Conservation (phyloP, 2,113 vertebrate genomes). For the Gallinago media region DNA sequence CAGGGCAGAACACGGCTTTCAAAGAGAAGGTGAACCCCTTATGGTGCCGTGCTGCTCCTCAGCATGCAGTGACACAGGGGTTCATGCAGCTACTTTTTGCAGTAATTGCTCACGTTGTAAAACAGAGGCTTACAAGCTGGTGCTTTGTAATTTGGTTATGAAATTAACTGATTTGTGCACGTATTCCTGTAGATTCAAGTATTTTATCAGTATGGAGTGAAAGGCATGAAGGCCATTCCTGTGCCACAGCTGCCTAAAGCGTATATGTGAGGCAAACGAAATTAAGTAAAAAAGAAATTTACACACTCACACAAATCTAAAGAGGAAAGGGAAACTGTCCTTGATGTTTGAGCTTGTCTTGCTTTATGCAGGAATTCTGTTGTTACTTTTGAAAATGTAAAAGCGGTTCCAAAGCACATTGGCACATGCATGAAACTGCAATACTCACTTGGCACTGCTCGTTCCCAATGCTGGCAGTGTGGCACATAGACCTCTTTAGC, state of each 20-base stretch:
- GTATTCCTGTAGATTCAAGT: conserved; percentile 16
- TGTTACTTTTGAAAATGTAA: conserved; percentile 82
- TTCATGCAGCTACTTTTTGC: conserved; percentile 1
- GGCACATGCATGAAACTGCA: conserved; percentile 76
- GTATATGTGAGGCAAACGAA: neutral
- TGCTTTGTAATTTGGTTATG: conserved; percentile 44
- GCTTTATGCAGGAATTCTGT: conserved; percentile 83
- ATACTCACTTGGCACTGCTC: conserved; percentile 79
- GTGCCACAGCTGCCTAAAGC: neutral
- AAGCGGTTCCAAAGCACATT: conserved; percentile 81
- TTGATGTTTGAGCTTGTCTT: conserved; percentile 70
- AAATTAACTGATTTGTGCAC: conserved; percentile 29
- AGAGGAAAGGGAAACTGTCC: conserved; percentile 47
- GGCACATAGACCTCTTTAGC: conserved; percentile 83
- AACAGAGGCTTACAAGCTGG: conserved; percentile 46
- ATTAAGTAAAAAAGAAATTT: conserved; percentile 28
- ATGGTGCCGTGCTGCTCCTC: neutral
- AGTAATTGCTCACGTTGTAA: conserved; percentile 32
- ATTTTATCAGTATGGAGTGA: conserved; percentile 4
- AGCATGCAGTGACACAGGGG: neutral
- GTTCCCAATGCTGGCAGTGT: conserved; percentile 79
- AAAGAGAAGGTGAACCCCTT: neutral
- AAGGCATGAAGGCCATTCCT: neutral
- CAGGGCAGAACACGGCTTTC: neutral
- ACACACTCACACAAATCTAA: neutral